phyloP scores from a whole-genome alignment of 2,888 invertebrate species.

The Drosophila demipolita region DNA sequence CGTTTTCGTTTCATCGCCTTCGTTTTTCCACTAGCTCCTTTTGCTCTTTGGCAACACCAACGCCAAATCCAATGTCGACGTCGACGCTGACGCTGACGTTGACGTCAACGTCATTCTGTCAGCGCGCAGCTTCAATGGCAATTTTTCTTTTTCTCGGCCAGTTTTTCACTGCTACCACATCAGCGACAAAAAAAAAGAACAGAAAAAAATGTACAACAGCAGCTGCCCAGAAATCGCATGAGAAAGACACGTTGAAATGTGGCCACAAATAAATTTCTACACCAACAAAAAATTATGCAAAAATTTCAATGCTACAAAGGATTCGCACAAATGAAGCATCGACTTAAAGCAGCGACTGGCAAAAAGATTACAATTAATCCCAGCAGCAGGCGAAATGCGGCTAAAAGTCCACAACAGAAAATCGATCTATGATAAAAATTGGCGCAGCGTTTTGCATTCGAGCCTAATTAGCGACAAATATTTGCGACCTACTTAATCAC shows the following conservation, averaged over 20 bases:
- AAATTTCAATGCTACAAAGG: conserved; percentile 43
- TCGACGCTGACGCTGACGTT: conserved; percentile 7
- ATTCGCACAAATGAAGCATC: conserved; percentile 19
- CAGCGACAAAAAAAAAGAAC: conserved; percentile 8
- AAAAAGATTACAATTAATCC: neutral
- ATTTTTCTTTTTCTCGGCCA: conserved; percentile 63
- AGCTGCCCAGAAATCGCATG: conserved; percentile 43
- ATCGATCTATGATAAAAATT: neutral
- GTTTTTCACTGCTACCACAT: conserved; percentile 34
- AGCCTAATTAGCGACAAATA: neutral
- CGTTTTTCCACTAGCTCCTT: conserved; percentile 52
- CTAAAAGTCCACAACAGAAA: too few species aligned
- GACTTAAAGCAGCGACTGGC: conserved; percentile 9
- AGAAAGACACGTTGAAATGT: conserved; percentile 65
- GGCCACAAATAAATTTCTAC: conserved; percentile 54
- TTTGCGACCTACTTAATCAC: neutral
- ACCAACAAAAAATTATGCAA: conserved; percentile 31
- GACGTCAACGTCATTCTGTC: conserved; percentile 24
- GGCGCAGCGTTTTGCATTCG: neutral
- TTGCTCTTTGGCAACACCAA: conserved; percentile 19
- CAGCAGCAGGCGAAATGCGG: neutral
- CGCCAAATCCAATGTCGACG: conserved; percentile 18
- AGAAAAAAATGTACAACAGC: conserved; percentile 24
- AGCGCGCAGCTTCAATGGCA: conserved; percentile 23
- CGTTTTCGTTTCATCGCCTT: conserved; percentile 69